phyloP scores from a whole-genome alignment of 1,140 invertebrate species.

The Hermetia illucens region DNA sequence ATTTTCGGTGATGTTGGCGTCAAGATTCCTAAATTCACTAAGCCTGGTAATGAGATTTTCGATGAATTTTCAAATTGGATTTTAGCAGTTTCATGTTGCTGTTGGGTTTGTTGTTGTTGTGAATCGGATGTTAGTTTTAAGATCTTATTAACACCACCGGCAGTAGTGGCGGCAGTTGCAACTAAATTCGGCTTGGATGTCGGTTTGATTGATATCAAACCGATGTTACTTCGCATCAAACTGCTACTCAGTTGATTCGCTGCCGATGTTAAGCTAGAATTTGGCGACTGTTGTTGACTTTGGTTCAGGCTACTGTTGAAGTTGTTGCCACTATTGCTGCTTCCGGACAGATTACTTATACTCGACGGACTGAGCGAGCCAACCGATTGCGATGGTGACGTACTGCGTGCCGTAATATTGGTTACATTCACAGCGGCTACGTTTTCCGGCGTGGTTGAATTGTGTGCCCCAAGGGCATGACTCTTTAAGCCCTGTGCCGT shows the following conservation, averaged over 20 bases:
- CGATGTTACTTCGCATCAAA: constrained; percentile 28
- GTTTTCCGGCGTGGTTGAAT: constrained; percentile 18
- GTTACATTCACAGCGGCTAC: too few species aligned
- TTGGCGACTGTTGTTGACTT: constrained; percentile 10
- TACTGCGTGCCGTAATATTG: constrained; percentile 15
- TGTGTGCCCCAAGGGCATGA: constrained; percentile 47
- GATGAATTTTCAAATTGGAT: too few species aligned
- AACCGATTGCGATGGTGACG: constrained; percentile 24
- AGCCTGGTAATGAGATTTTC: constrained; percentile 25
- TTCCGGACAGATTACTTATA: constrained; percentile 29
- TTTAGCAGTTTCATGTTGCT: constrained; percentile 5
- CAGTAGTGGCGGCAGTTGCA: constrained; percentile 14
- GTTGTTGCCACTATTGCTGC: constrained; percentile 23
- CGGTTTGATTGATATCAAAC: constrained; percentile 29
- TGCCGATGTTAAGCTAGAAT: constrained; percentile 20
- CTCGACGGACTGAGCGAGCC: constrained; percentile 29
- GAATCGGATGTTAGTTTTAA: constrained; percentile 14
- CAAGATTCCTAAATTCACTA: constrained; percentile 33
- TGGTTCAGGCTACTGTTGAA: constrained; percentile 4
- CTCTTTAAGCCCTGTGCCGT: constrained; percentile 58
- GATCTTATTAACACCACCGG: constrained; percentile 28
- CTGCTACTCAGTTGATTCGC: constrained; percentile 15
- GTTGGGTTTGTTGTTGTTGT: constrained; percentile 7
- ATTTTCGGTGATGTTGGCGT: constrained; percentile 37
- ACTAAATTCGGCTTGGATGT: constrained; percentile 12